These are phyloP conservation scores for Alsophila aescularia DNA, from an alignment of 2,888 invertebrate species.

Conservation along the genomic window DNA sequence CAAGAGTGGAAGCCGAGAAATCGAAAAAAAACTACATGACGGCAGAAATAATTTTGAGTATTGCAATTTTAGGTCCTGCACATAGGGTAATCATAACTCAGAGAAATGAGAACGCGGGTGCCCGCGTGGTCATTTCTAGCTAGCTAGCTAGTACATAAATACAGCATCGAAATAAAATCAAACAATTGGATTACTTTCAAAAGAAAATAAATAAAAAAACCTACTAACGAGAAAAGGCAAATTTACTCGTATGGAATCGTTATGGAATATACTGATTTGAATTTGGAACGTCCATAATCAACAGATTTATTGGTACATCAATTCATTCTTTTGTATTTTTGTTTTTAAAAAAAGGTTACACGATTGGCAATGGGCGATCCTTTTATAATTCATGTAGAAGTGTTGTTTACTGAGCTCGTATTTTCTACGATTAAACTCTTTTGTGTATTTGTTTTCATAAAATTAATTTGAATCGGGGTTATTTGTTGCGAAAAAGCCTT, in stretches of 20 bases:
- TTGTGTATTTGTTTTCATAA: conserved; percentile 12
- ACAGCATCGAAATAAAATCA: no score
- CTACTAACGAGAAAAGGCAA: no score
- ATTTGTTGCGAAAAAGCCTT: conserved; percentile 16
- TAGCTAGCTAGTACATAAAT: no score
- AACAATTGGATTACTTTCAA: no score
- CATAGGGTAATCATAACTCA: no score
- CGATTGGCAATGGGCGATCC: conserved; percentile 14
- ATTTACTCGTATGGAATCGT: neutral
- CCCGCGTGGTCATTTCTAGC: no score
- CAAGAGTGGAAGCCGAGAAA: no score
- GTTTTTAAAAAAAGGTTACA: conserved; percentile 22
- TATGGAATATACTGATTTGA: conserved; percentile 27
- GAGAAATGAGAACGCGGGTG: no score
- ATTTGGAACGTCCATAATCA: conserved; percentile 40
- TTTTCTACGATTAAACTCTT: conserved; percentile 18
- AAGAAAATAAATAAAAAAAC: no score
- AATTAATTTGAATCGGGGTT: conserved; percentile 22
- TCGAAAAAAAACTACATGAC: no score
- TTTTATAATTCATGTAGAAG: conserved; percentile 9
- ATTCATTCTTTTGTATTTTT: conserved; percentile 36
- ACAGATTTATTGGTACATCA: conserved; percentile 40
- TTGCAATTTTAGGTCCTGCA: no score
- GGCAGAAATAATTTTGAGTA: no score
- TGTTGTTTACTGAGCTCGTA: conserved; percentile 13